Evolutionary conservation across 2,888 invertebrate genomes (phyloP).

Genomic region (Ecliptopera silaceata): DNA sequence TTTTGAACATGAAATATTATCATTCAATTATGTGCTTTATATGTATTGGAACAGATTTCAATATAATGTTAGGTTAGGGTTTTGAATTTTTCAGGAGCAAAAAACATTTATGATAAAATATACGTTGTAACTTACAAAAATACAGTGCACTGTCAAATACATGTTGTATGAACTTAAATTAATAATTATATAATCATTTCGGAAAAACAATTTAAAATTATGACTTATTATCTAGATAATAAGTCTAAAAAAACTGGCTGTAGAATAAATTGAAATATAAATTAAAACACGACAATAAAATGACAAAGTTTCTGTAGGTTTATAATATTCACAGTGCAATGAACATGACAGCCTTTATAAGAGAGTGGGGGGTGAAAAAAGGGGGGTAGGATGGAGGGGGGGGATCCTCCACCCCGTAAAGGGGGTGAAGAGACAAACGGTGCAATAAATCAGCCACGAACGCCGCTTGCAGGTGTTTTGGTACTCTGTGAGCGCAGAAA

Average conservation of each 20-base stretch:
- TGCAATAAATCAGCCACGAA: slow-evolving; percentile 66
- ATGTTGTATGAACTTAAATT: too few relatives aligned
- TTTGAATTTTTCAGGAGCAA: slow-evolving; percentile 49
- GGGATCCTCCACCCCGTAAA: too few relatives aligned
- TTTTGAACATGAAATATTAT: slow-evolving; percentile 38
- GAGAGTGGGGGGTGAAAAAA: neutral
- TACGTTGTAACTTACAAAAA: too few relatives aligned
- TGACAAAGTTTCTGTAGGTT: slow-evolving; percentile 1
- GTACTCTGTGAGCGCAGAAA: slow-evolving; percentile 51
- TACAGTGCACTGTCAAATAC: too few relatives aligned
- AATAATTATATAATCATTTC: too few relatives aligned
- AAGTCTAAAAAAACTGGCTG: neutral
- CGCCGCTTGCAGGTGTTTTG: slow-evolving; percentile 67
- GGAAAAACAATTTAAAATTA: too few relatives aligned
- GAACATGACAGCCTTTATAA: slow-evolving; percentile 17
- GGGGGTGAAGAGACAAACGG: slow-evolving; percentile 52
- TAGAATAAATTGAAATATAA: too few relatives aligned
- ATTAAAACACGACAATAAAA: neutral
- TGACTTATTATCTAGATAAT: too few relatives aligned
- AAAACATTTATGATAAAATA: too few relatives aligned
- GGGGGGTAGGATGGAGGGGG: neutral
- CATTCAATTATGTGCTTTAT: slow-evolving; percentile 39
- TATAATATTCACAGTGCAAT: slow-evolving; percentile 21
- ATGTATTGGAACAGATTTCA: slow-evolving; percentile 24
- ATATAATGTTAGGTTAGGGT: slow-evolving; percentile 23